Evolutionary conservation across 2,113 vertebrate species (phyloP), one percentile per base, ranked within the genome.

Genomic region (Condylura cristata): DNA sequence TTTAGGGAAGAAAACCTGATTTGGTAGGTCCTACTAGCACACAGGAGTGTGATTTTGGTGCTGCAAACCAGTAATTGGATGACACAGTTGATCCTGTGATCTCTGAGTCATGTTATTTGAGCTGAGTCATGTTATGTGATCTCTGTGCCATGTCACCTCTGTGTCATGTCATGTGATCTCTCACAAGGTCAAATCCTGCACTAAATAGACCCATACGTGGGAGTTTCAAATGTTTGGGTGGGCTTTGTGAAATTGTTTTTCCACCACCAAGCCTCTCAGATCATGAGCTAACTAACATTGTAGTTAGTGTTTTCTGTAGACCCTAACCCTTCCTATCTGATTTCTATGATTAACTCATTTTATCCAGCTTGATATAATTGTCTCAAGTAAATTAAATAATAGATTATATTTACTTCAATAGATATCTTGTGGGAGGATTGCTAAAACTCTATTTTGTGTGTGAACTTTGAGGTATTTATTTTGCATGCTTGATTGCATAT

Each of bases 321-420:
- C 1, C 28, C 58, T 63, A 65, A 4, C 63, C 28, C 3, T 85
- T 58, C 7, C 53, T 76, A 10, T 68, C 26, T 53, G 51, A 41
- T 79, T 74, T 60, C 37, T 32, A 26, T 63, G 83, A 79, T 30
- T 74, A 63, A 83, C 86, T 74, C 51, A 41, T 61, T 76, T 88
- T 72, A 78, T 68, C 58, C 41, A 86, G 70, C 28, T 90, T 88
- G 32, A 86, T 78, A 46, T 28, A 71, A 90, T 28, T 92, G 60
- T 92, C 41, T 46, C 16, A 17, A 92, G 44, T 53, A 20, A 72
- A 74, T 44, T 51, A 79, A 91, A 56, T 80, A 26, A 81, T 13
- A 41, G 76, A 95, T 58, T 37, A 71, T 68, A 95, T 26, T 34
- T 34, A 68, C 2, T 34, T 68, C 20, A n/a, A 20, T 68, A 34